These are phyloP conservation scores for Takifugu bimaculatus DNA, from an alignment of 2,113 vertebrate species.

Conservation along the genomic window DNA sequence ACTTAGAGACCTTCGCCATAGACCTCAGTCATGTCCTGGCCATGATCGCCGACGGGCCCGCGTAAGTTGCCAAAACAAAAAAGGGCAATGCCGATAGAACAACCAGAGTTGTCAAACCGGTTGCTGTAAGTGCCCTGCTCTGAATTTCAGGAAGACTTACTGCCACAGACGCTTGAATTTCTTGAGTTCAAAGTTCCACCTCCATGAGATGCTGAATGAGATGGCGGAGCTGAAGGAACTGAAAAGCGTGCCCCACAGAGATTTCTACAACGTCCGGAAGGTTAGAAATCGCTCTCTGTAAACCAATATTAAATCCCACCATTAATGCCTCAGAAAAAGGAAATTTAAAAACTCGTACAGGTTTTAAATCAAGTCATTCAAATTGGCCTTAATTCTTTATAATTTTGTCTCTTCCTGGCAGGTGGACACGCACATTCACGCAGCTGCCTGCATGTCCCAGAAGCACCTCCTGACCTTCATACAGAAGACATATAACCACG, in stretches of 20 bases:
- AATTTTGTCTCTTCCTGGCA: constrained; percentile 43
- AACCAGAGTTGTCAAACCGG: constrained; percentile 12
- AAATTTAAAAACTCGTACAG: no score
- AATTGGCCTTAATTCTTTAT: no score
- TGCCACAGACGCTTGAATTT: constrained; percentile 94
- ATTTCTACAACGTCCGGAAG: constrained; percentile 99
- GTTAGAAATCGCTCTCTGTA: constrained; percentile 48
- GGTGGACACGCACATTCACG: constrained; percentile 98
- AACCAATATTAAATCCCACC: no score
- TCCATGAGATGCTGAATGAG: constrained; percentile 97
- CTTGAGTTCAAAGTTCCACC: constrained; percentile 91
- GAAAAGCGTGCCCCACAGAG: constrained; percentile 91
- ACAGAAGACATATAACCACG: constrained; percentile 89
- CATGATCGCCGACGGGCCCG: constrained; percentile 92
- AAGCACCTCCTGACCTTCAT: constrained; percentile 96
- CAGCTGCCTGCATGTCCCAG: constrained; percentile 98
- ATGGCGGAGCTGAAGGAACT: constrained; percentile 94
- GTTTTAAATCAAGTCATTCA: no score
- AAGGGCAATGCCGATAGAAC: constrained; percentile 1
- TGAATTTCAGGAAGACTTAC: constrained; percentile 86
- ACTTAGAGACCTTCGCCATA: constrained; percentile 89
- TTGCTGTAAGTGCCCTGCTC: not conserved
- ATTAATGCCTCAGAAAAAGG: no score
- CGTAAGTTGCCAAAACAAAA: constrained; percentile 74
- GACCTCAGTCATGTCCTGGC: constrained; percentile 89